Base-by-base conservation (phyloP, 23 tunicate genomes). In the Trididemnum miniatum region DNA sequence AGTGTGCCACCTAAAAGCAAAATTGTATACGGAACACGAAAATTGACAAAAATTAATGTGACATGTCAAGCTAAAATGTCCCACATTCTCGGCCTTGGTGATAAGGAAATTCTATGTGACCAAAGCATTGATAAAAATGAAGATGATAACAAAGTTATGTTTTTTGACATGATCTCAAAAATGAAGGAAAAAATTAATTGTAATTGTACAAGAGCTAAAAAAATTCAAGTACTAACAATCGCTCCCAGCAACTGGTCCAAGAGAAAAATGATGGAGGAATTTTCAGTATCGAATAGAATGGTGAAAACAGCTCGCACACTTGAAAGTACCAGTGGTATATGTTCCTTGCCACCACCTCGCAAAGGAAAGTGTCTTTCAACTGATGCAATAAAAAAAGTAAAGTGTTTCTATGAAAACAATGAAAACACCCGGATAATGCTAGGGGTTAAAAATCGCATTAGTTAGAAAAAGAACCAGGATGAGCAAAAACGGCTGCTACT, bases 301-400 rank as follows among this genome's bases (percentile, higher is more conserved):
- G 18, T 49, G 18, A 49, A 49, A 49, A 49, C 57, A 49, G 57
- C 57, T 49, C 57, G 18, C 57, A 49, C 57, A 49, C 57, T 49
- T 49, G 15, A 49, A 49, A 49, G 57, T 18, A 49, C n/a, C n/a
- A n/a, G n/a, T n/a, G n/a, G n/a, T n/a, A n/a, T n/a, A n/a, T n/a
- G n/a, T n/a, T n/a, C n/a, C 57, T 49, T 49, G 57, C 57, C 57
- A 49, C 57, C 57, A 49, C 57, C 57, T 49, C 57, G 18, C 57
- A 49, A 49, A 49, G 57, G 57, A 49, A 49, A 49, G 57, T 49
- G 57, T 49, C 57, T 49, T 49, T 49, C 57, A 49, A 49, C 18
- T 49, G 57, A 49, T 49, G 57, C 57, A 9, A 49, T 49, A 49
- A 18, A 49, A 49, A 49, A 49, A 49, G 57, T 49, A 49, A 49